These are phyloP conservation scores for Nezara viridula DNA, from an alignment of 2,888 invertebrate species.

Conservation along the genomic window DNA sequence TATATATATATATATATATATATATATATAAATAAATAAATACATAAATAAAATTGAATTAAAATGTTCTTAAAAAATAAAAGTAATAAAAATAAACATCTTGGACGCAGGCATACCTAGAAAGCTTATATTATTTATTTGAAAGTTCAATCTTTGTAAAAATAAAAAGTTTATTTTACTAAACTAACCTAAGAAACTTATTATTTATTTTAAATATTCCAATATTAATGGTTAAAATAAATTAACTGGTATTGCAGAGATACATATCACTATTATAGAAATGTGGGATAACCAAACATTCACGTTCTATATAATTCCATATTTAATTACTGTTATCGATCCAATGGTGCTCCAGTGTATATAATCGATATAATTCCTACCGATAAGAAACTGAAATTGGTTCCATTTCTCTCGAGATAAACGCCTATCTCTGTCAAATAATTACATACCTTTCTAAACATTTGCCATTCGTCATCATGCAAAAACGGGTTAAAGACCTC, in stretches of 20 bases:
- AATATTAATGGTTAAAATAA: not conserved
- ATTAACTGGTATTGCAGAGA: not conserved
- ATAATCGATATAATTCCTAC: not conserved
- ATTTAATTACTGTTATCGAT: constrained; percentile 2
- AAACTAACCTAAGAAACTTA: no score
- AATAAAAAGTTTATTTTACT: no score
- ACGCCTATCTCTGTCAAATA: constrained; percentile 11
- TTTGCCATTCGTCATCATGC: constrained; percentile 10
- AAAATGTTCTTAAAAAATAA: no score
- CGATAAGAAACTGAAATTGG: not conserved
- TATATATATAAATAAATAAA: no score
- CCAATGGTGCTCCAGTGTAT: not conserved
- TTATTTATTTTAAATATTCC: no score
- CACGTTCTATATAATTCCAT: not conserved
- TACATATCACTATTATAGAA: not conserved
- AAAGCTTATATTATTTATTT: no score
- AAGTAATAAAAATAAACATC: no score
- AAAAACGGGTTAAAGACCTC: constrained; percentile 13
- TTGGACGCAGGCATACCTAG: no score
- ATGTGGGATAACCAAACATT: not conserved
- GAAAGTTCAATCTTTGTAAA: no score
- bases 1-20: no score
- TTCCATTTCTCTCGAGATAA: constrained; percentile 6
- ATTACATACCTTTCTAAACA: constrained; percentile 5
- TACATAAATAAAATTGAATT: no score